phyloP scores from a whole-genome alignment of 2,113 vertebrate species.

The Notechis scutatus region DNA sequence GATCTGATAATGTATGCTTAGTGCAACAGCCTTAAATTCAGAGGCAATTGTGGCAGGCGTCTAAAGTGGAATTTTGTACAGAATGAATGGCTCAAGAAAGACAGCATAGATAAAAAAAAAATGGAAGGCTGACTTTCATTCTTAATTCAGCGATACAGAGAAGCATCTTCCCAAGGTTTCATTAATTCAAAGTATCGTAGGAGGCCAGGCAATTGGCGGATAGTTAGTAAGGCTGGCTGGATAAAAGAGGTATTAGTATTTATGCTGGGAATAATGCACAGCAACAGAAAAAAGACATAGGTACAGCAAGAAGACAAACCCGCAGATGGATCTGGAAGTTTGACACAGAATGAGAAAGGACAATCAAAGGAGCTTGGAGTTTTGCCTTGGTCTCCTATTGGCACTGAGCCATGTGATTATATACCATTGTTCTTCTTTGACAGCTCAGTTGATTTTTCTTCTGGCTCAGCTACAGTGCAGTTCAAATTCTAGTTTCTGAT shows the following conservation, averaged over 20 bases:
- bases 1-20: not conserved
- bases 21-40: not conserved
- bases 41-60: not conserved
- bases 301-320: not conserved
- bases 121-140: not conserved
- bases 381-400: not conserved
- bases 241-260: not conserved
- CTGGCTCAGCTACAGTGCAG: not conserved
- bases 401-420: not conserved
- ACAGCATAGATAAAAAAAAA: not conserved
- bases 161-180: not conserved
- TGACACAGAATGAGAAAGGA: not conserved
- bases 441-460: not conserved
- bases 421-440: not conserved
- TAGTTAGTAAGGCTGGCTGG: not conserved
- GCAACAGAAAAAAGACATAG: not conserved
- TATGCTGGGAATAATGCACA: not conserved
- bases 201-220: not conserved
- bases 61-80: not conserved
- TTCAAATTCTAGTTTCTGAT: not conserved
- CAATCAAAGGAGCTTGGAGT: not conserved
- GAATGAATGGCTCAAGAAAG: not conserved
- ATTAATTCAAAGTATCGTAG: not conserved
- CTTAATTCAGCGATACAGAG: conserved; percentile 9
- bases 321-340: no score